Conservation (phyloP, 2,888 invertebrate genomes). For the Pharmacophagus antenor region DNA sequence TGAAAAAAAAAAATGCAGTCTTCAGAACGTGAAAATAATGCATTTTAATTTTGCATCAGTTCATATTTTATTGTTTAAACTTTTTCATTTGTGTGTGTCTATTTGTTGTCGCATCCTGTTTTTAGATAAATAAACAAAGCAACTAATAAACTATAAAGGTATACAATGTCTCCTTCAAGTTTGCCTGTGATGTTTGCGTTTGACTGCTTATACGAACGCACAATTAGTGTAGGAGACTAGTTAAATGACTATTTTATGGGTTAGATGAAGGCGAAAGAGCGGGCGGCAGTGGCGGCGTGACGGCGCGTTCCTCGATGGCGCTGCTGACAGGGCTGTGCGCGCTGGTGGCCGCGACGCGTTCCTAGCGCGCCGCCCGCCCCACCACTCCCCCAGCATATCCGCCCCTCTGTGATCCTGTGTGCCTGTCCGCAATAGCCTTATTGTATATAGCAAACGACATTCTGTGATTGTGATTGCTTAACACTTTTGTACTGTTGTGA, state of each 20-base stretch:
- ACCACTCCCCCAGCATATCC: conserved; percentile 41
- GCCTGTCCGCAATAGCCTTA: conserved; percentile 65
- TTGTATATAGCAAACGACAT: conserved; percentile 71
- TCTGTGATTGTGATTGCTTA: conserved; percentile 68
- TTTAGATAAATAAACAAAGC: too few species aligned
- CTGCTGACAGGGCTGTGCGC: conserved; percentile 25
- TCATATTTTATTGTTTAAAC: too few species aligned
- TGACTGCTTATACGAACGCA: background rate
- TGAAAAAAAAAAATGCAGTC: too few species aligned
- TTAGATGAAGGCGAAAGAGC: conserved; percentile 44
- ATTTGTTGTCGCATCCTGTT: too few species aligned
- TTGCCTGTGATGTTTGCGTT: background rate
- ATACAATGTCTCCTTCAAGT: background rate
- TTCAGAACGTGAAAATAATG: too few species aligned
- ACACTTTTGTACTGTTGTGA: conserved; percentile 67
- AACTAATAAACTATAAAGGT: too few species aligned
- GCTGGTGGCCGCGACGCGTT: conserved; percentile 34
- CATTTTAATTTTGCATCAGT: too few species aligned
- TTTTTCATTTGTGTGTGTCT: too few species aligned
- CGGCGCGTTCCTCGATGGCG: conserved; percentile 30
- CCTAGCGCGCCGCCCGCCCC: conserved; percentile 39
- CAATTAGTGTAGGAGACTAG: background rate
- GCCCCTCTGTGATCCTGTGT: conserved; percentile 73
- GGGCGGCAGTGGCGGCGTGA: conserved; percentile 43
- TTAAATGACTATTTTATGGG: conserved; percentile 28